Base-by-base conservation (phyloP, 2,113 vertebrate species). In the Caretta caretta region DNA sequence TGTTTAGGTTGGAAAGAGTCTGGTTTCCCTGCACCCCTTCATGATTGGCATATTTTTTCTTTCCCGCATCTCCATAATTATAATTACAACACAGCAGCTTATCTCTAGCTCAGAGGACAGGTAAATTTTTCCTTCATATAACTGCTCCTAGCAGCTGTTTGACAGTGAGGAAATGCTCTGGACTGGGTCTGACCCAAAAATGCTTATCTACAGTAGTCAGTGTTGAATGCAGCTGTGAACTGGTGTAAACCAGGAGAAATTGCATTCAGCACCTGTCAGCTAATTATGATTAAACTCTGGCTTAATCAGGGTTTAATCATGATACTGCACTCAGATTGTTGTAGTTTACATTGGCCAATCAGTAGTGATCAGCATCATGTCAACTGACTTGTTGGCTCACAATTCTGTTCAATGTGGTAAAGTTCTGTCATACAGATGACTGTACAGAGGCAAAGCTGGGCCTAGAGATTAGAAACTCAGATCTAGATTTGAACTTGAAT, bases 1-100 rank as follows among this genome's bases (percentile, higher is more conserved):
- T 97, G 97, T 98, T 97, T 97, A 97, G 97, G 91, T 96, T 98
- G 84, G 96, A 97, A 97, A 94, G 95, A 96, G 96, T 97, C 92
- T 97, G 94, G 93, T 94, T 95, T 96, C 92, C 59, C 0, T 75
- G 86, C 80, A 87, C 93, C 87, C 96, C 92, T 92, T 94, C 92
- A 69, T 97, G 94, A 97, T 96, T 98, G 96, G 95, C 94, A 95
- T 97, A 94, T 96, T 96, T 95, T 97, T 96, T 94, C 93, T 97
- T 94, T 85, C 85, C 93, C 86, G 79, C 96, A 96, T 96, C 96
- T 94, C 95, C 96, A 93, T 86, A 93, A 87, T 79, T 95, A 89
- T 97, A 97, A 97, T 96, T 94, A 95, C 93, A 96, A 92, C 96
- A 92, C 93, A 90, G 89, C 97, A 94, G 93, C 96, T 97, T 97